A percentile compares a stretch with the other conserved stretches of the same genome.
Evolutionary conservation across 1,140 invertebrate genomes (phyloP).

Genomic region (Physella acuta): DNA sequence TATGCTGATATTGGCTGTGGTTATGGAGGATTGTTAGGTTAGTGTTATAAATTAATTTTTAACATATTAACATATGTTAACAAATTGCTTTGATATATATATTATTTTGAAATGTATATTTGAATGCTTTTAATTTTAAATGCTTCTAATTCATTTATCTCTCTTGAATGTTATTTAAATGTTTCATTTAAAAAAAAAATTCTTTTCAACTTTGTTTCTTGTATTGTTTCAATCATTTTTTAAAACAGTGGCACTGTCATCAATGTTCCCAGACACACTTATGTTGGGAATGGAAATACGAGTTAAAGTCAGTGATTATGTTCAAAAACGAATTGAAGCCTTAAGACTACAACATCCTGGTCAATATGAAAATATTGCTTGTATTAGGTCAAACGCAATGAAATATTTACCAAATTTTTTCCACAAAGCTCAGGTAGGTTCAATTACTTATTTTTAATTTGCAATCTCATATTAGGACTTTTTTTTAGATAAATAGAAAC

Average conservation of each 20-base stretch:
- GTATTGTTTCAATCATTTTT: too few species aligned
- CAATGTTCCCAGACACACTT: constrained; percentile 85
- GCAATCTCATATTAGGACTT: too few species aligned
- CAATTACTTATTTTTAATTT: too few species aligned
- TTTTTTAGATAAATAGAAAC: too few species aligned
- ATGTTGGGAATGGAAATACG: constrained; percentile 97
- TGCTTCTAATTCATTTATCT: neutral
- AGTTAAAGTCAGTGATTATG: constrained; percentile 95
- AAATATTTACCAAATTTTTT: constrained; percentile 97
- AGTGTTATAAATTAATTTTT: too few species aligned
- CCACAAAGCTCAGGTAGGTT: constrained; percentile 81
- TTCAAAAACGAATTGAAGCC: constrained; percentile 89
- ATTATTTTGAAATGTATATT: too few species aligned
- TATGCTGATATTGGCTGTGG: constrained; percentile 98
- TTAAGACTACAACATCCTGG: constrained; percentile 75
- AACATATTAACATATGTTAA: too few species aligned
- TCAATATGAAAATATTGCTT: constrained; percentile 91
- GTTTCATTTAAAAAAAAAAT: constrained; percentile 25
- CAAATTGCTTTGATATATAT: too few species aligned
- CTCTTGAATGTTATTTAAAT: constrained; percentile 1
- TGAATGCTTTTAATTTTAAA: too few species aligned
- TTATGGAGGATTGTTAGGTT: constrained; percentile 93
- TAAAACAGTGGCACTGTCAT: constrained; percentile 82
- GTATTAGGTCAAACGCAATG: constrained; percentile 96
- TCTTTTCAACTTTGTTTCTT: too few species aligned